These are phyloP conservation scores for Eurystomus gularis DNA, from an alignment of 2,113 vertebrate species.

Conservation along the genomic window DNA sequence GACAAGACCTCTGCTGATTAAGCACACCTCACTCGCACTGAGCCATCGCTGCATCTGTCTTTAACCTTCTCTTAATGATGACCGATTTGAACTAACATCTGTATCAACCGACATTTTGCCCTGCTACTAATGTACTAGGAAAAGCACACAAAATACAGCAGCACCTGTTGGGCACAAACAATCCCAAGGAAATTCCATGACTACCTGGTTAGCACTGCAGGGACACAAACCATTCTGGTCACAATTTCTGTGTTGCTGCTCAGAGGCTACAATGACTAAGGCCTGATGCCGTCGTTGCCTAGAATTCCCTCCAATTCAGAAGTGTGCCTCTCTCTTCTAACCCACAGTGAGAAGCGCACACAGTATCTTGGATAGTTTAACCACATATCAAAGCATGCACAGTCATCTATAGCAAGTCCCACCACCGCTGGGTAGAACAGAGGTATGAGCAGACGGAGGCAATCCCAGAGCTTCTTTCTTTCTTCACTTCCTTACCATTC, in stretches of 20 bases:
- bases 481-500: not conserved
- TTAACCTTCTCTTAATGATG: not conserved
- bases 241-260: not conserved
- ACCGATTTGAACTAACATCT: not conserved
- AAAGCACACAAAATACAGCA: not conserved
- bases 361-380: not conserved
- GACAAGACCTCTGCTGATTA: too few relatives aligned
- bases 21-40: not conserved
- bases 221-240: not conserved
- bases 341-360: not conserved
- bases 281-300: not conserved
- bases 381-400: not conserved
- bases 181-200: not conserved
- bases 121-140: not conserved
- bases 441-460: not conserved
- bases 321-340: not conserved
- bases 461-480: not conserved
- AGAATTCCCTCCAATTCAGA: not conserved
- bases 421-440: not conserved
- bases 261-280: not conserved
- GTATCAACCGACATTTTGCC: not conserved
- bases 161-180: not conserved
- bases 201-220: accelerated
- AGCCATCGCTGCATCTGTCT: not conserved
- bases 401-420: not conserved